Base-by-base conservation (phyloP, 2,888 invertebrate species). In the Lordiphosa andalusiaca region DNA sequence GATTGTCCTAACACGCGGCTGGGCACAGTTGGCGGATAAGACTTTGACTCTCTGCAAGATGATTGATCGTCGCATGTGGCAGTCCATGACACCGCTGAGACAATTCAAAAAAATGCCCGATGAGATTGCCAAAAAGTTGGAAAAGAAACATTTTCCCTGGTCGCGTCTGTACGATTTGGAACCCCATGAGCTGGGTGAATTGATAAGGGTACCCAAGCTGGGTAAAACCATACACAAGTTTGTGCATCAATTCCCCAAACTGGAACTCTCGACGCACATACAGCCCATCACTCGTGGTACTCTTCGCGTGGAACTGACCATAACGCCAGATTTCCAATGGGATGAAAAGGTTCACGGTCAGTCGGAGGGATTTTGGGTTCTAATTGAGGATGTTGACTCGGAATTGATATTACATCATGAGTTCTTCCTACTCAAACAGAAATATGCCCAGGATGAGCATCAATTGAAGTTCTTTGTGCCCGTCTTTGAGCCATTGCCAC, bases 11-110 rank as follows among this genome's bases (percentile, higher is more conserved):
- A 92, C 93, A 48, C 90, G 95, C 33, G 96, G 99, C 10, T 99
- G 99, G 99, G 99, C 99, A 0, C 98, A 98, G 83, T 88, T 99
- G 51, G 97, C 98, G 0, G 98, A 99, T 88, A 99, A 99, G 88
- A 95, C 98, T 0, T 90, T 99, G 13, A 94, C 97, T 0, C 91
- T 99, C 5, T 98, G 98, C 90, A 99, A 99, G 90, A 99, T 99
- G 99, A 97, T 99, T 61, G 98, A 99, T 88, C 93, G 97, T 0
- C 92, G 99, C 33, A 98, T 99, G 98, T 99, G 99, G 99, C 98
- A 99, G 89, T 98, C 98, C 0, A 98, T 99, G 98, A 98, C 98
- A 2, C 99, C 99, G 1, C 91, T 99, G 10, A 86, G 99, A 10
- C 99, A 99, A 88, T 99, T 99, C 87, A 93, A 96, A 70, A 99